Evolutionary conservation across 92 coral and sea anemone species (phyloP).

Genomic region (Palythoa heliodiscus): DNA sequence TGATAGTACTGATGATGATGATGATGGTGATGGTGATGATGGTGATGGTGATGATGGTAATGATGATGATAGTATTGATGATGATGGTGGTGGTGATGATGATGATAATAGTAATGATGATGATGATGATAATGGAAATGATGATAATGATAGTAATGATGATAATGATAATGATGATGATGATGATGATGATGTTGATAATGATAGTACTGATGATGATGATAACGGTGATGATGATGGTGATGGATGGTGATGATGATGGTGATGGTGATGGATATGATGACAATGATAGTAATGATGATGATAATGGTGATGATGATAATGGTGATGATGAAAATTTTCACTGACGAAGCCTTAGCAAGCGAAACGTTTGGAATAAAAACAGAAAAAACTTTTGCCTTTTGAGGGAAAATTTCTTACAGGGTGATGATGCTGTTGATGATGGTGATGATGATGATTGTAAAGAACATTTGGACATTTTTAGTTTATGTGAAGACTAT

Average conservation of each 20-base stretch:
- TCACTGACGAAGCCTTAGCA: no score
- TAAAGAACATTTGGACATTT: no score
- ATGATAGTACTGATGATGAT: background rate
- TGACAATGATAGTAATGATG: background rate
- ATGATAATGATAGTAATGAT: background rate
- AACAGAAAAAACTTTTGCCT: no score
- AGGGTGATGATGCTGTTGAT: background rate
- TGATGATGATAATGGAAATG: background rate
- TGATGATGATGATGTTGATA: background rate
- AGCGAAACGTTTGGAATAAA: no score
- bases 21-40: background rate
- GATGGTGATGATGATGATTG: background rate
- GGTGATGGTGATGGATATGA: background rate
- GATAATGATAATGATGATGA: background rate
- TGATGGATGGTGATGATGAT: background rate
- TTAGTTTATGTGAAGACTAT: background rate
- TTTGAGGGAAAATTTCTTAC: no score
- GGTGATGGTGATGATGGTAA: background rate
- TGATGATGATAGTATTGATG: no score
- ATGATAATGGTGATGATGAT: background rate
- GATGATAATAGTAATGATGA: background rate
- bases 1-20: background rate
- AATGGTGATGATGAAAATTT: no score
- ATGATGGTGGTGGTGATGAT: background rate
- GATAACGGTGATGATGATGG: background rate